Conservation (phyloP, 1,140 invertebrate genomes). For the Saccostrea cuccullata region DNA sequence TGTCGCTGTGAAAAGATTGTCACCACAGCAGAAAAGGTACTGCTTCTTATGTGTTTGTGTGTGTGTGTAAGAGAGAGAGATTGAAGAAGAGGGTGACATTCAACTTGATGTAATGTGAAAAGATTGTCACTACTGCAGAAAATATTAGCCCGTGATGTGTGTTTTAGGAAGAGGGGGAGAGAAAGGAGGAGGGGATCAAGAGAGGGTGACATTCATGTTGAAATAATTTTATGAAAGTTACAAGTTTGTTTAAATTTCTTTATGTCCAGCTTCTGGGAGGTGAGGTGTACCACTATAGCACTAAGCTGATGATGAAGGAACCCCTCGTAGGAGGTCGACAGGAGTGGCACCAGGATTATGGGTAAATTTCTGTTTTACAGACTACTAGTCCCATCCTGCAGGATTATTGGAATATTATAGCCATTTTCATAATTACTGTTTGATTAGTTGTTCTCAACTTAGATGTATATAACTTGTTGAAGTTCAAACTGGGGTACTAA, state of each 20-base stretch:
- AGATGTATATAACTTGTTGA: too few species aligned
- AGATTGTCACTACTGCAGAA: slow-evolving; percentile 71
- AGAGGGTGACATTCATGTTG: too few species aligned
- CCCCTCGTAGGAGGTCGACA: slow-evolving; percentile 58
- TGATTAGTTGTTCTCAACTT: too few species aligned
- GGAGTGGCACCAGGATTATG: slow-evolving; percentile 66
- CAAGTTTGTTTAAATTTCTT: not conserved
- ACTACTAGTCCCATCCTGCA: too few species aligned
- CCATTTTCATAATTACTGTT: too few species aligned
- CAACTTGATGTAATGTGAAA: slow-evolving; percentile 59
- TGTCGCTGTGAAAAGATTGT: slow-evolving; percentile 72
- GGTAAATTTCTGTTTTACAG: slow-evolving; percentile 41
- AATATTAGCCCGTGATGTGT: slow-evolving; percentile 53
- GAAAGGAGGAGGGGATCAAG: too few species aligned
- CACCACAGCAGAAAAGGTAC: slow-evolving; percentile 69
- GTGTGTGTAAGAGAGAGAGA: not conserved
- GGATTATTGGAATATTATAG: too few species aligned
- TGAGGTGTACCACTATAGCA: slow-evolving; percentile 62
- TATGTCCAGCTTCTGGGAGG: slow-evolving; percentile 56
- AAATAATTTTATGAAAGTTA: too few species aligned
- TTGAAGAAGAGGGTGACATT: not conserved
- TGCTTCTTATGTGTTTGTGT: too few species aligned
- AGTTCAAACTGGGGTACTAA: too few species aligned
- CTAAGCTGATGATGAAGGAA: slow-evolving; percentile 63
- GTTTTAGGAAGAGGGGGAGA: too few species aligned